phyloP scores from a whole-genome alignment of 2,113 vertebrate genomes.

The Cyprinus carpio region DNA sequence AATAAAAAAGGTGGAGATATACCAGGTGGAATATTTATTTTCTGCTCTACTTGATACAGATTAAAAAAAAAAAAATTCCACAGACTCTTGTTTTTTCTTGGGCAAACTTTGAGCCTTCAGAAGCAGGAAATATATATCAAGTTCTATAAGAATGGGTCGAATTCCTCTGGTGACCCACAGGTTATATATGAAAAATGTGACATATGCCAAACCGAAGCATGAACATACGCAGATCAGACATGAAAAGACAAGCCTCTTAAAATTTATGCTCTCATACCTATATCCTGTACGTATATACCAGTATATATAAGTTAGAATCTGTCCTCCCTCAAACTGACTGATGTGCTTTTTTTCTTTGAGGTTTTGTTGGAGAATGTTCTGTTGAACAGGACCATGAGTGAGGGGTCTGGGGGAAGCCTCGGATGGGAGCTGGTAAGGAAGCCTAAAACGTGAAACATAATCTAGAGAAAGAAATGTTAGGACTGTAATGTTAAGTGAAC shows the following conservation, averaged over 20 bases:
- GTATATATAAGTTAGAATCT: slow-evolving; percentile 10
- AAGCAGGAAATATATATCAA: slow-evolving; percentile 54
- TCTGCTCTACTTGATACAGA: slow-evolving; percentile 43
- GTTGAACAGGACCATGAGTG: slow-evolving; percentile 5
- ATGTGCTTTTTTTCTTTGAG: slow-evolving; percentile 44
- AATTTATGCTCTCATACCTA: slow-evolving; percentile 31
- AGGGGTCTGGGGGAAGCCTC: slow-evolving; percentile 5
- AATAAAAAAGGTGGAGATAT: slow-evolving; percentile 13
- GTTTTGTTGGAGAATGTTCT: slow-evolving; percentile 29
- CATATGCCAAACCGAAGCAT: slow-evolving; percentile 48
- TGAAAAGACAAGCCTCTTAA: slow-evolving; percentile 38
- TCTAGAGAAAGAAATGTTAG: slow-evolving; percentile 53
- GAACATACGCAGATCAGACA: slow-evolving; percentile 49
- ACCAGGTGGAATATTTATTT: slow-evolving; percentile 47
- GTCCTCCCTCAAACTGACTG: slow-evolving; percentile 33
- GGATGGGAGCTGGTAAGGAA: slow-evolving; percentile 12
- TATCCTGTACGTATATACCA: not conserved
- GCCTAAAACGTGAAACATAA: slow-evolving; percentile 51
- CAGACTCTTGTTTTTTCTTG: slow-evolving; percentile 20
- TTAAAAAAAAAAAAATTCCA: not conserved
- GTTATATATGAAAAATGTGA: slow-evolving; percentile 26
- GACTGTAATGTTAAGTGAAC: slow-evolving; percentile 59
- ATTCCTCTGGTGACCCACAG: slow-evolving; percentile 36
- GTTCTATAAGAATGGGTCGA: slow-evolving; percentile 35
- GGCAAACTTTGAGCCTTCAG: slow-evolving; percentile 29